Evolutionary conservation across 2,888 invertebrate genomes (phyloP), one percentile per base, ranked within the genome.

Genomic region (Pardosa pseudoannulata): DNA sequence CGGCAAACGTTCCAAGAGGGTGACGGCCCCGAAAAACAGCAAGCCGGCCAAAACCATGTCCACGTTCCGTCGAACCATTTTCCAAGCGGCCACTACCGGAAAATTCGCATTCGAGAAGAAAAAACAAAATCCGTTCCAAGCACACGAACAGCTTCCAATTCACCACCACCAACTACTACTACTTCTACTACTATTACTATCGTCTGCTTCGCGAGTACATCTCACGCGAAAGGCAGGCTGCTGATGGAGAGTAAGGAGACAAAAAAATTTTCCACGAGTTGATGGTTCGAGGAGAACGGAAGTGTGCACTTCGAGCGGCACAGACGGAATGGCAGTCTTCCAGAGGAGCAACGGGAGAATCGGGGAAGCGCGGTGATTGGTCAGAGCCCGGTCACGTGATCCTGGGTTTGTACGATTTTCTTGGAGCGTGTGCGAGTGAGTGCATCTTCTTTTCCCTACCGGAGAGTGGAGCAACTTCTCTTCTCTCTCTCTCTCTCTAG

Each of bases 381-480:
- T 19, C 29, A 56, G 36, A 7, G 39, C 50, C 23, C 28, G 13
- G 83, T 68, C 83, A 85, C 78, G 78, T 85, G 83, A 83, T 70
- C 76, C 76, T 76, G 76, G 82, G 82, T 83, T 83, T 65, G 76
- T 83, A 72, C 82, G 76, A 83, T 83, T 83, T 82, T 83, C 82
- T 76, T 76, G 56, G 56, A 56, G 56, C 23, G 56, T 56, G 56
- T 56, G 56, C 5, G 46, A 23, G 56, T 23, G 23, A 23, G 23
- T 19, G n/a, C 56, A 56, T 23, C 56, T 56, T 56, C 56, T 56
- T 56, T 56, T 46, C 41, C 41, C 2, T 5, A 46, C 13, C 3
- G 56, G 56, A 56, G 56, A 7, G 16, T 2, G 56, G 7, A 7
- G 3, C 46, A 7, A 16, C 16, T 16, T 16, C 16, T 16, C 46